These are phyloP conservation scores for Andrena camellia DNA, from an alignment of 2,888 invertebrate species.

Conservation along the genomic window DNA sequence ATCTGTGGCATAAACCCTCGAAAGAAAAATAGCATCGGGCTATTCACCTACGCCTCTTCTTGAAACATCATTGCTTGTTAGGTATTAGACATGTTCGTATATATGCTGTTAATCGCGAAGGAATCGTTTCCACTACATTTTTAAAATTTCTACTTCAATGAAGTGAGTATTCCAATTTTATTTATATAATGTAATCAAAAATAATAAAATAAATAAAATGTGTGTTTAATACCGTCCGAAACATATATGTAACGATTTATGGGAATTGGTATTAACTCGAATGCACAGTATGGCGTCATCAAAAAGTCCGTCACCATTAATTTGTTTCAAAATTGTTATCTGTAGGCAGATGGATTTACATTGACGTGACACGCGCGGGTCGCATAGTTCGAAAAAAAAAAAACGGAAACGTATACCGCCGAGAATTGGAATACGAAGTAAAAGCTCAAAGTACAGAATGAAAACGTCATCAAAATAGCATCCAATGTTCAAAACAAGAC, in stretches of 20 bases:
- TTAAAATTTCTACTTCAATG: no score
- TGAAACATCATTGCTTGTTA: no score
- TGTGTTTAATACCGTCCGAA: not conserved
- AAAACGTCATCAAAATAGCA: conserved; percentile 8
- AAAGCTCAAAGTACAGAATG: conserved; percentile 20
- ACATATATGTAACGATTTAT: conserved; percentile 9
- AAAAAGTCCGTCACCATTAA: conserved; percentile 34
- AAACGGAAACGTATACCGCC: not conserved
- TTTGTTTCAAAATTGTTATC: conserved; percentile 31
- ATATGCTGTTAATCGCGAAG: no score
- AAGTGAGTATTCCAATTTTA: no score
- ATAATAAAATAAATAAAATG: not conserved
- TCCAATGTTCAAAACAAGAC: not conserved
- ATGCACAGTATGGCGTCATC: conserved; percentile 7
- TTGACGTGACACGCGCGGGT: conserved; percentile 10
- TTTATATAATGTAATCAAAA: conserved; percentile 1
- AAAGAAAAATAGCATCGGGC: no score
- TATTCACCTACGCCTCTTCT: no score
- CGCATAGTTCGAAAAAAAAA: conserved; percentile 3
- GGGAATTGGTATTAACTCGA: conserved; percentile 25
- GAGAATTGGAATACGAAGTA: conserved; percentile 25
- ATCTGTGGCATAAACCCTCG: no score
- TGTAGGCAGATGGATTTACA: conserved; percentile 34
- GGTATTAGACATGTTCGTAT: no score
- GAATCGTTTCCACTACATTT: no score